Conservation (phyloP, 2,113 vertebrate genomes). For the Rallus limicola region DNA sequence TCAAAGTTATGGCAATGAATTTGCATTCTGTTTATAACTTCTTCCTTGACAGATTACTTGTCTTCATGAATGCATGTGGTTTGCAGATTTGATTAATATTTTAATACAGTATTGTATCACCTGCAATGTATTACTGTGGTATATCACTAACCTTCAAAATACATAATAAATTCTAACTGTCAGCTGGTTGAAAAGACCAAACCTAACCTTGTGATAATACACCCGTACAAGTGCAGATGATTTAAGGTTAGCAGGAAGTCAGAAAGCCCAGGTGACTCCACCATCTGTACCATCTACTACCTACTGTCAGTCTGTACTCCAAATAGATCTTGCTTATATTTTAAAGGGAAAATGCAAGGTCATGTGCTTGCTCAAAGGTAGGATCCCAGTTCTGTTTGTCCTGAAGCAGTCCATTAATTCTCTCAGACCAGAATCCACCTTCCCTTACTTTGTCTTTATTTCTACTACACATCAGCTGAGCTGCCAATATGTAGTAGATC, state of each 20-base stretch:
- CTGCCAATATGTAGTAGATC: not conserved
- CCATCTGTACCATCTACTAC: not conserved
- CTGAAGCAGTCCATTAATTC: not conserved
- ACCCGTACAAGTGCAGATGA: not conserved
- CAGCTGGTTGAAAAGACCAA: not conserved
- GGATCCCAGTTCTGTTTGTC: not conserved
- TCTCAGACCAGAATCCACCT: not conserved
- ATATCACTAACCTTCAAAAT: not conserved
- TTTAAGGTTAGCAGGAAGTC: not conserved
- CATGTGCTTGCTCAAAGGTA: not conserved
- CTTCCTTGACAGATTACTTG: not conserved
- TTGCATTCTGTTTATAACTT: slow-evolving; percentile 39
- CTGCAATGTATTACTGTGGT: not conserved
- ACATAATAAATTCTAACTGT: not conserved
- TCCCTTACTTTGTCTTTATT: not conserved
- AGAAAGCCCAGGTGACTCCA: not conserved
- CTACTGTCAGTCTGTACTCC: not conserved
- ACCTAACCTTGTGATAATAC: not conserved
- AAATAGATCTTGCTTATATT: not conserved
- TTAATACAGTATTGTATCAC: not conserved
- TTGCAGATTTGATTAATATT: slow-evolving; percentile 50
- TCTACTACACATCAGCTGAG: not conserved
- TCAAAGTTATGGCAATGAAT: slow-evolving; percentile 1
- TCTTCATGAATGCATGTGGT: not conserved
- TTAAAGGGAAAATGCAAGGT: not conserved